Evolutionary conservation across 2,888 invertebrate species (phyloP).

Genomic region (Taenaris catops): DNA sequence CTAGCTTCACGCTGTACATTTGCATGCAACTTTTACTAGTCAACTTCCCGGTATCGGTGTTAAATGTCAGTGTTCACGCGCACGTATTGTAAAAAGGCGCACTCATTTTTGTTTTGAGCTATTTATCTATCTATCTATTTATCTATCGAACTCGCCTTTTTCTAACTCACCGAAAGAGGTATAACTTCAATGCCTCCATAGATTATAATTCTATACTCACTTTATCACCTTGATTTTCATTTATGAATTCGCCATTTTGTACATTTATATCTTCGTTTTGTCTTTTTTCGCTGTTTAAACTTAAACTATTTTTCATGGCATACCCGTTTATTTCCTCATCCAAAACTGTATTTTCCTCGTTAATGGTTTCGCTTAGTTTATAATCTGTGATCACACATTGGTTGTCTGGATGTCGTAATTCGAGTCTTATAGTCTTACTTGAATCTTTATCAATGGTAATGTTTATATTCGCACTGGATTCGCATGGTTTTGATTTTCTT

Average conservation of each 20-base stretch:
- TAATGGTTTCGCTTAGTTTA: conserved; percentile 13
- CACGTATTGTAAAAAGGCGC: too few species aligned
- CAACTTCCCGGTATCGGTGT: too few species aligned
- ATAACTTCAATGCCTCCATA: too few species aligned
- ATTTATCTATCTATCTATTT: too few species aligned
- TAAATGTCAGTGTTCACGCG: too few species aligned
- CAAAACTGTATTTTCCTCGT: conserved; percentile 23
- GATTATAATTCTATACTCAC: too few species aligned
- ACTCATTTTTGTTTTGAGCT: too few species aligned
- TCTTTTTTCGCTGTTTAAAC: conserved; percentile 27
- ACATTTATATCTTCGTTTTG: conserved; percentile 30
- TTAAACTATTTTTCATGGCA: conserved; percentile 35
- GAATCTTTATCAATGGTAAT: conserved; percentile 53
- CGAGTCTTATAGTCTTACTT: conserved; percentile 48
- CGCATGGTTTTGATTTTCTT: conserved; percentile 39
- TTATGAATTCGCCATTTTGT: conserved; percentile 32
- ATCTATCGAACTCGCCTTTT: too few species aligned
- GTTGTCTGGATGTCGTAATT: conserved; percentile 20
- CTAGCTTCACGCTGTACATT: too few species aligned
- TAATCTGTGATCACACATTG: conserved; percentile 19
- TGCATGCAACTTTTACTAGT: too few species aligned
- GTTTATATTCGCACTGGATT: conserved; percentile 38
- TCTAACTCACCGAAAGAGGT: too few species aligned
- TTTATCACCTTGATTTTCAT: conserved; percentile 36
- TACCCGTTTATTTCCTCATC: conserved; percentile 37